Conservation (phyloP, 2,113 vertebrate species). For the Tragelaphus scriptus region DNA sequence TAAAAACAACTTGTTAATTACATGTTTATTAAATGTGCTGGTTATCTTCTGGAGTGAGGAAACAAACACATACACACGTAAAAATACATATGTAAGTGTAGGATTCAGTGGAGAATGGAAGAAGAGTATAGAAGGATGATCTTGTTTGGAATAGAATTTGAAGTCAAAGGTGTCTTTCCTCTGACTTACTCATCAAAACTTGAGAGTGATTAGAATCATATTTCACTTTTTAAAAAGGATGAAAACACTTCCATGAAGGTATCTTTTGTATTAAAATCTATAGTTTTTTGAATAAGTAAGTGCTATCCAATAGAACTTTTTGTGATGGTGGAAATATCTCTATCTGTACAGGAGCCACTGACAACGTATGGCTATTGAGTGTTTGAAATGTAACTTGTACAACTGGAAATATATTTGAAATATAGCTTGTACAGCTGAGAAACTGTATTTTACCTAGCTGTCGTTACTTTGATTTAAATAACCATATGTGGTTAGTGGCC, state of each 20-base stretch:
- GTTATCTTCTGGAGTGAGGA: background rate
- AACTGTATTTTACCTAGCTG: background rate
- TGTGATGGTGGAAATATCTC: background rate
- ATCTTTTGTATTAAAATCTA: background rate
- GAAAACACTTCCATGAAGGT: background rate
- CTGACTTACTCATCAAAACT: background rate
- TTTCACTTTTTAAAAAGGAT: constrained; percentile 7
- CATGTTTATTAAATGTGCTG: background rate
- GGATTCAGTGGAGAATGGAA: background rate
- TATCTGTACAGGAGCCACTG: background rate
- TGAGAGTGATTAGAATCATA: background rate
- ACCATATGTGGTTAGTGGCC: background rate
- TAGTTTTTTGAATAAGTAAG: background rate
- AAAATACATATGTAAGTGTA: background rate
- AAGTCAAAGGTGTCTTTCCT: background rate
- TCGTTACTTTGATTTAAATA: background rate
- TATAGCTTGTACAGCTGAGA: background rate
- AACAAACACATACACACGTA: background rate
- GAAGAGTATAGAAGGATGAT: background rate
- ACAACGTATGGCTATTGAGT: background rate
- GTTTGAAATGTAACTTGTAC: background rate
- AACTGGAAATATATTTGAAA: background rate
- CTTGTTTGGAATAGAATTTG: background rate
- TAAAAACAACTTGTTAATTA: background rate
- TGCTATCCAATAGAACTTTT: background rate